Evolutionary conservation across 2,113 vertebrate species (phyloP), one percentile per base, ranked within the genome.

Genomic region (Phasianus colchicus): DNA sequence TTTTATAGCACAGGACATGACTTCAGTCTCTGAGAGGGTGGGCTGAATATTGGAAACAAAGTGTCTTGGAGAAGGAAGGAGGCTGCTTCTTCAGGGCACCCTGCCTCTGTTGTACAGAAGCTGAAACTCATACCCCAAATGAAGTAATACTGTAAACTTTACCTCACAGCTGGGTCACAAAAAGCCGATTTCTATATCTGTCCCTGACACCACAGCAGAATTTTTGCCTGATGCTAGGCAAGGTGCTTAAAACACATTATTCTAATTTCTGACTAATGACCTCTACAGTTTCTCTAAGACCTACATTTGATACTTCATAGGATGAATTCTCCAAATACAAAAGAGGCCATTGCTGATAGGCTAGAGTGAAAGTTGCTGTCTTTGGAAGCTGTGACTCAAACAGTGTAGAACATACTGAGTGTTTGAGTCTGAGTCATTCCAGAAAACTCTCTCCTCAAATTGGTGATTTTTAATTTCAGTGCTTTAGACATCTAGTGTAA

Each of bases 161-260:
- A 27, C 71, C 40, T 83, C 78, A 40, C 1, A 3, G 65, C 61
- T 82, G 89, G 43, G 78, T 52, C 57, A 58, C 18, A 61, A 92
- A 86, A 93, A 72, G 24, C 7, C n/a, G 10, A 4, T 92, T 95
- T 79, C 63, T 95, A 48, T 91, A 92, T 95, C 74, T 87, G 36
- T 79, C 36, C 20, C 58, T 84, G 32, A 75, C 17, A 52, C 29
- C 52, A 20, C 40, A 17, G 36, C 58, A 87, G 74, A 69, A 69
- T 79, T 89, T 95, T 79, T 75, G 3, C 27, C 27, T 76, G 38
- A 84, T 86, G 19, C 18, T 74, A 43, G 34, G 20, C 29, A 91
- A 78, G 43, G 32, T 42, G 12, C 21, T 79, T 82, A 89, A 86
- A 91, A 65, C 24, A 42, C 20, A 15, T 40, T 87, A 80, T 84